Evolutionary conservation across 2,797 vertebrate species (phyloP), one percentile per base, ranked within the genome.

Genomic region (Eidolon dupreanum): DNA sequence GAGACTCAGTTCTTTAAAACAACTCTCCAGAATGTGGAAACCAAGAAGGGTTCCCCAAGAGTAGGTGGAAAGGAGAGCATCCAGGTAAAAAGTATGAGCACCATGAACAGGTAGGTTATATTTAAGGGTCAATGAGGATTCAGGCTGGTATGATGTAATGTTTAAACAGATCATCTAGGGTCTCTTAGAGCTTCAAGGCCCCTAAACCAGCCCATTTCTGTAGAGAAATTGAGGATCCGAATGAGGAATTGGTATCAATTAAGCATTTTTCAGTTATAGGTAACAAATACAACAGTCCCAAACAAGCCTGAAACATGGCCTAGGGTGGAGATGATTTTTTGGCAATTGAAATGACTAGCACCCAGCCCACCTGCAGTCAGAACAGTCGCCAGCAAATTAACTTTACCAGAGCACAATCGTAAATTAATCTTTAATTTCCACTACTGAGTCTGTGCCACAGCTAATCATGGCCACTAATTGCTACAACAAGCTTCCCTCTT

Each of bases 361-460:
- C 61, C 53, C 8, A 46, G 57, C 71, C 87, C 93, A 96, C 94
- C 94, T 97, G 95, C 92, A 59, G 11, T 86, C 70, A 55, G 26
- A 41, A 20, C 36, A 51, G 55, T 55, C 9, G 9, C 71, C 49
- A 7, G 73, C 55, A 46, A 70, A 31, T 55, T 49, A 55, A 51
- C 83, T 78, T 96, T 31, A 11, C 87, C 15, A n/a, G 68, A 87
- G 74, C 2, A 33, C 66, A 16, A 71, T 43, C 86, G 66, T 96
- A 96, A 96, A 98, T 97, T 86, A 95, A 93, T 97, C 96, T 97
- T 96, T 94, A 79, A 53, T 87, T 83, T 90, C 97, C 86, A 55
- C 82, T 1, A 3, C 91, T 71, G 31, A 55, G 93, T 78, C 73
- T 97, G 74, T 26, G 88, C 96, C 7, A 1, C 93, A 74, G 93